Percentiles rank a stretch among this genome's conserved stretches.
Conservation (phyloP, 2,113 vertebrate species). For the Chrysemys picta region DNA sequence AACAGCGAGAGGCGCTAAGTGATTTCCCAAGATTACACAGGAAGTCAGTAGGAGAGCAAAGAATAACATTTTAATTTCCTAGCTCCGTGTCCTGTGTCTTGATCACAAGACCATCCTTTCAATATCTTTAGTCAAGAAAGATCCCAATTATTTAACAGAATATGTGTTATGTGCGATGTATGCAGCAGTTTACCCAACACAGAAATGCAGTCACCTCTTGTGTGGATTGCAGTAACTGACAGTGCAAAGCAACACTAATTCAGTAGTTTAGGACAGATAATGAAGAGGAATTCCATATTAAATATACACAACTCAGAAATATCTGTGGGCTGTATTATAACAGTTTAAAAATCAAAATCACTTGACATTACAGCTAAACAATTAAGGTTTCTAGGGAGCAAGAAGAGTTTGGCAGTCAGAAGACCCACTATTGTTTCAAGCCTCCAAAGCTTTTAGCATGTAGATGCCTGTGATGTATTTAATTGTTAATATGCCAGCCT, state of each 20-base stretch:
- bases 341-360: not conserved
- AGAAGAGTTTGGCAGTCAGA: constrained; percentile 26
- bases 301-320: not conserved
- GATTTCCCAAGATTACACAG: fast-evolving
- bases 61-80: not conserved
- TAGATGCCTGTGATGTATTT: constrained; percentile 33
- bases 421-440: not conserved
- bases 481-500: constrained; percentile 7
- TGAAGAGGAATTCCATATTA: not conserved
- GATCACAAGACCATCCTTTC: not conserved
- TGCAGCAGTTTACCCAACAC: not conserved
- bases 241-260: not conserved
- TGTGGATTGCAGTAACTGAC: fast-evolving
- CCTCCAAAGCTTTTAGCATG: constrained; percentile 25
- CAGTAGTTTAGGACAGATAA: not conserved
- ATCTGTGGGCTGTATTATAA: not conserved
- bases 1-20: not conserved
- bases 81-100: not conserved
- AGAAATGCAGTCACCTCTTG: not conserved
- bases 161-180: fast-evolving
- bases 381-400: constrained; percentile 26
- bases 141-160: fast-evolving
- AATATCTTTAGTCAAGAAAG: not conserved
- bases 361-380: not conserved
- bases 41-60: not conserved